A percentile compares a stretch with the other conserved stretches of the same genome.
Conservation (phyloP, 2,797 vertebrate species). For the Chromis chromis region DNA sequence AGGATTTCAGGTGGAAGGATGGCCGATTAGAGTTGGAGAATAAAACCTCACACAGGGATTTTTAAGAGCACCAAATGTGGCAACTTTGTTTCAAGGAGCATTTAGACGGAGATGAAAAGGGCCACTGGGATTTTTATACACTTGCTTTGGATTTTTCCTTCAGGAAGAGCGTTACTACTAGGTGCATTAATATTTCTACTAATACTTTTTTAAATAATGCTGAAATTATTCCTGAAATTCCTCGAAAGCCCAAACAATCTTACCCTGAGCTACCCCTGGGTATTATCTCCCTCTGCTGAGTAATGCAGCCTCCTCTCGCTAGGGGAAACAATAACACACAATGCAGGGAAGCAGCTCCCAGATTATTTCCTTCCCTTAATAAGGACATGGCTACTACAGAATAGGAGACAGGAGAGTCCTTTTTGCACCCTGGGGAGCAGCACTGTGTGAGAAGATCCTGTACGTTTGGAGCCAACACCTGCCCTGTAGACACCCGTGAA, state of each 20-base stretch:
- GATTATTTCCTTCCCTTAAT: conserved; percentile 85
- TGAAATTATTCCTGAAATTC: conserved; percentile 31
- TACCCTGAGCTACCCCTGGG: conserved; percentile 29
- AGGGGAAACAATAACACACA: conserved; percentile 79
- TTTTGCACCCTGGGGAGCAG: conserved; percentile 64
- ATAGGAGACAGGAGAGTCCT: conserved; percentile 75
- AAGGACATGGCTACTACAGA: conserved; percentile 70
- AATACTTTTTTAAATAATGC: too few relatives aligned
- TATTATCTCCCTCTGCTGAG: conserved; percentile 63
- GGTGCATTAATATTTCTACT: too few relatives aligned
- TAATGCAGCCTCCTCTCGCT: conserved; percentile 64
- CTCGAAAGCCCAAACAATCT: conserved; percentile 58
- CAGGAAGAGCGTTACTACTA: too few relatives aligned
- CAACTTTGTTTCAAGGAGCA: conserved; percentile 17
- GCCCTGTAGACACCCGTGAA: conserved; percentile 54
- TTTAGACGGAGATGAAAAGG: background rate
- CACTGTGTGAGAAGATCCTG: conserved; percentile 84
- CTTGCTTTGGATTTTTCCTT: background rate
- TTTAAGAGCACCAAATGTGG: conserved; percentile 21
- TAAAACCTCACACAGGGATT: conserved; percentile 19
- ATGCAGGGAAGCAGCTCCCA: conserved; percentile 85
- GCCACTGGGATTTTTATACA: background rate
- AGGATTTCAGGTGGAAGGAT: conserved; percentile 54
- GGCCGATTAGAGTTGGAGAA: conserved; percentile 17
- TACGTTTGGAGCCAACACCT: conserved; percentile 68